These are phyloP conservation scores for Torymus aiolomorphi DNA, from an alignment of 2,888 invertebrate species.

Conservation along the genomic window DNA sequence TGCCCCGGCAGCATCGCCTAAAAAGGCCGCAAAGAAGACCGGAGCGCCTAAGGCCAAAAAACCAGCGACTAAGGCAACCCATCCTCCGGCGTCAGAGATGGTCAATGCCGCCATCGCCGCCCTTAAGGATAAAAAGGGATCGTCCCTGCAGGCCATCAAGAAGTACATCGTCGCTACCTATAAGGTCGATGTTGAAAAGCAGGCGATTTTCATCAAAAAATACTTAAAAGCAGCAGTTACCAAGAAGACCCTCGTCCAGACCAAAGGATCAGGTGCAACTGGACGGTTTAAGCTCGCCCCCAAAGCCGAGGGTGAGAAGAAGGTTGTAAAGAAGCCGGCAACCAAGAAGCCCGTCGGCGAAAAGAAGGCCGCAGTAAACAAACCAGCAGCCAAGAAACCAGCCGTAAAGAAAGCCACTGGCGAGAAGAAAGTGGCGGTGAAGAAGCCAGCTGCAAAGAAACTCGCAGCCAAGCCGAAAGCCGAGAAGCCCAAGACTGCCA, in stretches of 20 bases:
- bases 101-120: too few species aligned
- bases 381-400: too few species aligned
- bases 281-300: slow-evolving; percentile 77
- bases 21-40: too few species aligned
- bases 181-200: slow-evolving; percentile 79
- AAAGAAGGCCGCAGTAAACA: slow-evolving; percentile 58
- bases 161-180: slow-evolving; percentile 80
- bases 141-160: slow-evolving; percentile 80
- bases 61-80: too few species aligned
- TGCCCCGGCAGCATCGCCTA: too few species aligned
- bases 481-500: slow-evolving; percentile 68
- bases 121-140: slow-evolving; percentile 76
- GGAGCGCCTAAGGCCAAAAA: too few species aligned
- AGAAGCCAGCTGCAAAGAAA: too few species aligned
- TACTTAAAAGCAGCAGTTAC: slow-evolving; percentile 79
- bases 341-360: slow-evolving; percentile 57
- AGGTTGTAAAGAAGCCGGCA: slow-evolving; percentile 20
- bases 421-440: slow-evolving; percentile 53
- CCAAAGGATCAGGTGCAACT: too few species aligned
- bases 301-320: slow-evolving; percentile 67
- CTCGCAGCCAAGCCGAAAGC: slow-evolving; percentile 47
- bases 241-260: slow-evolving; percentile 77
- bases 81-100: too few species aligned
- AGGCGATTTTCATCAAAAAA: slow-evolving; percentile 79
- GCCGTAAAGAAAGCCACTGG: too few species aligned